Evolutionary conservation across 2,888 invertebrate species (phyloP), one percentile per base, ranked within the genome.

Genomic region (Cynaeus angustus): DNA sequence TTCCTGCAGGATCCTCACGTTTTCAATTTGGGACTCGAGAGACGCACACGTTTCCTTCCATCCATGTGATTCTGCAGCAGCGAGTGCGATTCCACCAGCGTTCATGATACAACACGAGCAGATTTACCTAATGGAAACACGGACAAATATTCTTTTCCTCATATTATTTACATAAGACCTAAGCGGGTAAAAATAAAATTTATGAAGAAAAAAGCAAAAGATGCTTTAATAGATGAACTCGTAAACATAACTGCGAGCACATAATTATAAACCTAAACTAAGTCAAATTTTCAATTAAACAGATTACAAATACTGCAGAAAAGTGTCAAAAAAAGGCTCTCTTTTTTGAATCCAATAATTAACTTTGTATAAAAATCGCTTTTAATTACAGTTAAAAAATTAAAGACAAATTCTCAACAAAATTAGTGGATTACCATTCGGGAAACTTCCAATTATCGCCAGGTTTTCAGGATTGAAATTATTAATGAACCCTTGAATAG

Each of bases 11-110:
- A 70, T 56, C 52, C 59, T 69, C 74, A 74, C 74, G 74, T 72
- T 74, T 72, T 74, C 74, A 74, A 72, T 74, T 74, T 72, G 67
- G 50, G 69, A 69, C 70, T 71, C 64, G 50, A 38, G 41, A 66
- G 56, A 50, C 58, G 52, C 66, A 59, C 66, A 67, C 66, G 66
- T 67, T 67, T 50, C 37, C 37, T 46, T 56, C 56, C 48, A 56
- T 65, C 55, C 38, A 66, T 56, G 66, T 45, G 33, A 66, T 66
- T 66, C 66, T 14, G 41, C 30, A 45, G 30, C 30, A 55, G 14
- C 50, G 46, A 50, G 41, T 53, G 16, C 26, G 62, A 62, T 37
- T 62, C 62, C 16, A 50, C 13, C 26, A 48, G 43, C 52, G 37
- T 64, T 14, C 30, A 64, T 37, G 53, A 52, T 53, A 52, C 41